These are phyloP conservation scores for Torymus tubicola DNA, from an alignment of 2,888 invertebrate genomes.

Conservation along the genomic window DNA sequence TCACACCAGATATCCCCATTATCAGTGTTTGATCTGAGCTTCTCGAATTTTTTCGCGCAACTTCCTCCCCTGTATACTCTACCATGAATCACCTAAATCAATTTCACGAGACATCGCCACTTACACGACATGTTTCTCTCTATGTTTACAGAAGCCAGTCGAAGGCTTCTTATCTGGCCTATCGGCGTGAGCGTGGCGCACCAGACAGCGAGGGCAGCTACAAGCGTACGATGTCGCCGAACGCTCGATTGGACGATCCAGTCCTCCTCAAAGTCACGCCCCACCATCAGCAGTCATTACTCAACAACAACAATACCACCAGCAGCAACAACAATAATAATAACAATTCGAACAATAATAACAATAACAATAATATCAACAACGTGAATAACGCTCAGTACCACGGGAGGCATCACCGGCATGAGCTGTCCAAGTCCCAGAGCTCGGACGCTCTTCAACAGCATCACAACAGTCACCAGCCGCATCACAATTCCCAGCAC, in stretches of 20 bases:
- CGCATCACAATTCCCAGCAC: slow-evolving; percentile 15
- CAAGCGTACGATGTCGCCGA: slow-evolving; percentile 85
- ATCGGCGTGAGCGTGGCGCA: slow-evolving; percentile 83
- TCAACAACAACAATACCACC: slow-evolving; percentile 61
- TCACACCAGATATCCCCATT: too few species aligned
- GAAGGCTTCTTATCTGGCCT: slow-evolving; percentile 87
- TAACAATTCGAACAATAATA: slow-evolving; percentile 48
- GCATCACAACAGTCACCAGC: slow-evolving; percentile 37
- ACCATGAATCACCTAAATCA: too few species aligned
- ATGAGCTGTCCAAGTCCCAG: slow-evolving; percentile 70
- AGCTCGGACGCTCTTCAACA: slow-evolving; percentile 72
- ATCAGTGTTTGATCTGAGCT: too few species aligned
- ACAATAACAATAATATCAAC: slow-evolving; percentile 27
- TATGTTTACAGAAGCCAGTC: slow-evolving; percentile 83
- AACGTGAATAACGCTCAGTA: slow-evolving; percentile 36
- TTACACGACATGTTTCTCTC: background rate
- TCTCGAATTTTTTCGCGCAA: too few species aligned
- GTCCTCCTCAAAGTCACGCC: slow-evolving; percentile 72
- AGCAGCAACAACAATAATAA: slow-evolving; percentile 29
- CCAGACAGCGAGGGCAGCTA: slow-evolving; percentile 86
- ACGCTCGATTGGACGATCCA: slow-evolving; percentile 73
- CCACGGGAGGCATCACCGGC: slow-evolving; percentile 46
- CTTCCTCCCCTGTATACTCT: too few species aligned
- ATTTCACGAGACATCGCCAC: too few species aligned
- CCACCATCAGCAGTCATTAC: slow-evolving; percentile 63